Conservation (phyloP, 1,140 invertebrate species). For the Gryllus bimaculatus region DNA sequence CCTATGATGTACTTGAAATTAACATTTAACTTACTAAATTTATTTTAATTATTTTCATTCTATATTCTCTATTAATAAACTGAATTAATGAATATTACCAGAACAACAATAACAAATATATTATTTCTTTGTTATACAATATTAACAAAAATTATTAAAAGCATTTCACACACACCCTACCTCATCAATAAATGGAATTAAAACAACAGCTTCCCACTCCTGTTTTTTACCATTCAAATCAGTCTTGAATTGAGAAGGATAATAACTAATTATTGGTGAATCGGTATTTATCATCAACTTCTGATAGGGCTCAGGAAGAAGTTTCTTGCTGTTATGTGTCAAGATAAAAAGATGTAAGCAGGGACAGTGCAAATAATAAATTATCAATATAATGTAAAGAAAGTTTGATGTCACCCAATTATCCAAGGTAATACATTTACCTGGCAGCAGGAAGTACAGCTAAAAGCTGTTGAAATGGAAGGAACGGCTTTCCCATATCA, state of each 20-base stretch:
- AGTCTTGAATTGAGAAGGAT: conserved; percentile 80
- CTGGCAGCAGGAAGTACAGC: conserved; percentile 80
- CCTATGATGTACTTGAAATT: neutral
- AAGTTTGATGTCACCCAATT: neutral
- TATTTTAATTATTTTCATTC: neutral
- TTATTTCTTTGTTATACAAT: neutral
- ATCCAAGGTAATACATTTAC: conserved; percentile 11
- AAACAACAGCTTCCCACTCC: conserved; percentile 95
- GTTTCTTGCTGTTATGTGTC: conserved; percentile 45
- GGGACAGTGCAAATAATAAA: neutral
- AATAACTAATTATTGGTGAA: conserved; percentile 83
- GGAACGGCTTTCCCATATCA: conserved; percentile 77
- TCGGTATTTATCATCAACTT: conserved; percentile 67
- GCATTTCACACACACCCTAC: conserved; percentile 34
- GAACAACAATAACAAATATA: neutral
- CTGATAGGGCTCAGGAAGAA: conserved; percentile 75
- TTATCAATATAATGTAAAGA: neutral
- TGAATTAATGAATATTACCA: neutral
- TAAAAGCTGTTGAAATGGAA: conserved; percentile 89
- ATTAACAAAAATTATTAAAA: neutral
- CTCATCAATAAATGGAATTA: conserved; percentile 96
- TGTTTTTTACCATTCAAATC: conserved; percentile 90
- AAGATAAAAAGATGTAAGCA: neutral
- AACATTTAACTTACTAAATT: neutral
- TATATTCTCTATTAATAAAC: no score